These are phyloP conservation scores for Charanyca ferruginea DNA, from an alignment of 2,888 invertebrate species.

Conservation along the genomic window DNA sequence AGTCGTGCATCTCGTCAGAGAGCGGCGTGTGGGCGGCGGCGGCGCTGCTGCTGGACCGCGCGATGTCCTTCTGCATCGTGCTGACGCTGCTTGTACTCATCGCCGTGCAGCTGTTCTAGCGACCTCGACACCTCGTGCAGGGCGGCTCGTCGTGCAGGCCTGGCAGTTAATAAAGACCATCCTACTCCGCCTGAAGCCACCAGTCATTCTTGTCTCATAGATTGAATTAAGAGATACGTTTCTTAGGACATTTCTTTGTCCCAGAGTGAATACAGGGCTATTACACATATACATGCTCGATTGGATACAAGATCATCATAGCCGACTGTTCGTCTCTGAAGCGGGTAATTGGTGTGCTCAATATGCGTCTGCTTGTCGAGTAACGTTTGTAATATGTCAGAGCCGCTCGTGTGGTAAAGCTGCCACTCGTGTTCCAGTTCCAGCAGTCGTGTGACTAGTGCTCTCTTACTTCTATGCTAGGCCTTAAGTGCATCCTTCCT, in stretches of 20 bases:
- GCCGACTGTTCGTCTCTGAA: too few species aligned
- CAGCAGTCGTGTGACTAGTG: constrained; percentile 5
- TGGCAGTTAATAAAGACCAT: too few species aligned
- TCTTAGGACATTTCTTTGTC: too few species aligned
- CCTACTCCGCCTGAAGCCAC: too few species aligned
- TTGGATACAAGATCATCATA: too few species aligned
- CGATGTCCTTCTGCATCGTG: constrained; percentile 65
- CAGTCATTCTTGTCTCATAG: too few species aligned
- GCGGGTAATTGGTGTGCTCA: too few species aligned
- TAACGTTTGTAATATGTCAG: neutral
- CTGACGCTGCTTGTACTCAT: constrained; percentile 68
- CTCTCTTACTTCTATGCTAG: constrained; percentile 2
- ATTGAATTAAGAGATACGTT: too few species aligned
- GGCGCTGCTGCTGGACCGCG: constrained; percentile 77
- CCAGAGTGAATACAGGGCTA: too few species aligned
- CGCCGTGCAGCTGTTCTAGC: constrained; percentile 51
- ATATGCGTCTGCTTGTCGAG: too few species aligned
- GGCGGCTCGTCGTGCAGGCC: neutral
- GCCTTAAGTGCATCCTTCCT: constrained; percentile 35
- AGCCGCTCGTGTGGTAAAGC: neutral
- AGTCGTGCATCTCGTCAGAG: constrained; percentile 51
- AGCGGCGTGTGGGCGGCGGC: constrained; percentile 80
- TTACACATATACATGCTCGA: too few species aligned
- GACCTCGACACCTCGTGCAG: neutral
- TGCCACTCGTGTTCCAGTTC: neutral